Percentiles rank a stretch among this genome's conserved stretches.
Evolutionary conservation across 1,140 invertebrate species (phyloP).

Genomic region (Neuroterus valhalla): DNA sequence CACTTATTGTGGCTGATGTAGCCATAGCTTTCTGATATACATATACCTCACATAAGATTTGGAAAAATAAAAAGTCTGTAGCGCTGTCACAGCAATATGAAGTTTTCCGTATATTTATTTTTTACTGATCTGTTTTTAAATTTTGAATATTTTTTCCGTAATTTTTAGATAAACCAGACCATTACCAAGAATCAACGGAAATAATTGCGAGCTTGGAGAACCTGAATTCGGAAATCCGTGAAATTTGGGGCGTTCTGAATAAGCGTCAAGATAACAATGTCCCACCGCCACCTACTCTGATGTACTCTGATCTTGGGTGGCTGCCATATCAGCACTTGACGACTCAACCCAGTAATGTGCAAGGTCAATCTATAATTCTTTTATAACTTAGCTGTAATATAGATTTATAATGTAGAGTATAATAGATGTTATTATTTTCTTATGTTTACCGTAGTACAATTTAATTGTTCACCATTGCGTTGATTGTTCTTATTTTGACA

Average conservation of each 20-base stretch:
- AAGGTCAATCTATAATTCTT: conserved; percentile 56
- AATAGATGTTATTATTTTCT: not conserved
- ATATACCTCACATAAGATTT: too few species aligned
- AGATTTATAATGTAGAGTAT: not conserved
- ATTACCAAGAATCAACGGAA: conserved; percentile 80
- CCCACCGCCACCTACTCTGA: conserved; percentile 76
- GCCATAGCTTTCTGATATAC: too few species aligned
- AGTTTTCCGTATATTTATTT: too few species aligned
- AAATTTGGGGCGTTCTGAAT: conserved; percentile 82
- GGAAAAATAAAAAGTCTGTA: too few species aligned
- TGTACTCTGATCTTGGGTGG: conserved; percentile 80
- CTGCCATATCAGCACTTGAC: conserved; percentile 69
- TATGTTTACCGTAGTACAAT: not conserved
- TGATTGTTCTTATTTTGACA: too few species aligned
- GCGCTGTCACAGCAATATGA: too few species aligned
- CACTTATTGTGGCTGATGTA: too few species aligned
- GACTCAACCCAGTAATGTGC: conserved; percentile 59
- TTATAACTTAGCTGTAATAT: not conserved
- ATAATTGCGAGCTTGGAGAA: conserved; percentile 83
- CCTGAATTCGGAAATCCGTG: conserved; percentile 82
- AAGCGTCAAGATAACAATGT: conserved; percentile 78
- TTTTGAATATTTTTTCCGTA: not conserved
- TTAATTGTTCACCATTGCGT: not conserved
- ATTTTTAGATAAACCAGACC: conserved; percentile 63
- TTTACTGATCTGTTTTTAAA: not conserved